phyloP scores from a whole-genome alignment of 2,113 vertebrate genomes.

The Microtus oregoni region DNA sequence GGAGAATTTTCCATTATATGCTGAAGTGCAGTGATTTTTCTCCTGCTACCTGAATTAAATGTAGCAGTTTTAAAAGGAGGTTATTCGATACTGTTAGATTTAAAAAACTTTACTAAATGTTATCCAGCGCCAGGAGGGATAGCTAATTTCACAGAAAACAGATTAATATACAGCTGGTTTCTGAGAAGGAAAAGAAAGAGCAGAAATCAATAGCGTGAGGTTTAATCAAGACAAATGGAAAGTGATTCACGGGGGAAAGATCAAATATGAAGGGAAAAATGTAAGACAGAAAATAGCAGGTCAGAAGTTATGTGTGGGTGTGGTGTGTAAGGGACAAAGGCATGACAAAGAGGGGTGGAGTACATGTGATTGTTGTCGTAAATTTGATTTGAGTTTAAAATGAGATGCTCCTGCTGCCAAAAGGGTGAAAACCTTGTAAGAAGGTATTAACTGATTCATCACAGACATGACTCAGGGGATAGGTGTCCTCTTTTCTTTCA shows the following conservation, averaged over 20 bases:
- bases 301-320: background rate
- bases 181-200: slow-evolving; percentile 67
- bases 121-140: slow-evolving; percentile 45
- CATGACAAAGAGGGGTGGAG: background rate
- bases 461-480: background rate
- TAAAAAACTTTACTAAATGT: slow-evolving; percentile 62
- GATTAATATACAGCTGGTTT: slow-evolving; percentile 68
- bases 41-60: slow-evolving; percentile 19
- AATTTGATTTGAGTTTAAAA: background rate
- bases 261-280: slow-evolving; percentile 38
- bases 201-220: slow-evolving; percentile 63
- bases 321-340: background rate
- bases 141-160: slow-evolving; percentile 72
- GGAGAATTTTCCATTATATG: background rate
- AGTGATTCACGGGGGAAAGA: slow-evolving; percentile 63
- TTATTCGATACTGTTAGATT: slow-evolving; percentile 47
- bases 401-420: background rate
- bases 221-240: slow-evolving; percentile 78
- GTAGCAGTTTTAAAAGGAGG: slow-evolving; percentile 21
- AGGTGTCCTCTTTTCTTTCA: background rate
- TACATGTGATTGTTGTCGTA: background rate
- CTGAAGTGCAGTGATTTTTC: background rate
- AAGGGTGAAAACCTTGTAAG: background rate
- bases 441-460: background rate
- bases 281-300: slow-evolving; percentile 30